Evolutionary conservation across 2,797 vertebrate species (phyloP).

Genomic region (Gila robusta): DNA sequence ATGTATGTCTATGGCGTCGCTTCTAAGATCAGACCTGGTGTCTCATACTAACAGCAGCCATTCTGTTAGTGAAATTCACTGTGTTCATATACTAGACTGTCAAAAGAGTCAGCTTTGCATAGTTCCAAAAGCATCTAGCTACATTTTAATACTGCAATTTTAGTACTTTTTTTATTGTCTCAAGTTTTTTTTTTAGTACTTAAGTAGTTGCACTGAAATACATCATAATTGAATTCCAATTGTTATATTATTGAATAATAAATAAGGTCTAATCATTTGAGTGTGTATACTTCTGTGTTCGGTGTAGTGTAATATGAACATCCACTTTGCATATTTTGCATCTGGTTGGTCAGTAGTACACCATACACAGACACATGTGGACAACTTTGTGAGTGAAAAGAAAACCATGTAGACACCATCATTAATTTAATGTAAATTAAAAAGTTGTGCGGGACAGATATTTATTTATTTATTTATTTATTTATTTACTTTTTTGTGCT

Average conservation of each 20-base stretch:
- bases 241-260: neutral
- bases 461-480: neutral
- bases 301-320: neutral
- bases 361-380: neutral
- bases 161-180: neutral
- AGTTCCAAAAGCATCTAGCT: neutral
- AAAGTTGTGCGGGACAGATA: neutral
- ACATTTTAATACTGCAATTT: neutral
- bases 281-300: neutral
- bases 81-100: neutral
- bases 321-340: conserved; percentile 41
- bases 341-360: conserved; percentile 11
- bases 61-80: neutral
- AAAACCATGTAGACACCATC: neutral
- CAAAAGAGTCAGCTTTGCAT: conserved; percentile 7
- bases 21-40: neutral
- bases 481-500: neutral
- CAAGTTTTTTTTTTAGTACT: neutral
- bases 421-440: neutral
- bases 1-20: neutral
- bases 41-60: neutral
- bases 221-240: neutral
- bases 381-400: neutral
- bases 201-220: neutral
- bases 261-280: neutral